A percentile compares a stretch with the other conserved stretches of the same genome.
Evolutionary conservation across 2,113 vertebrate species (phyloP).

Genomic region (Mandrillus leucophaeus): DNA sequence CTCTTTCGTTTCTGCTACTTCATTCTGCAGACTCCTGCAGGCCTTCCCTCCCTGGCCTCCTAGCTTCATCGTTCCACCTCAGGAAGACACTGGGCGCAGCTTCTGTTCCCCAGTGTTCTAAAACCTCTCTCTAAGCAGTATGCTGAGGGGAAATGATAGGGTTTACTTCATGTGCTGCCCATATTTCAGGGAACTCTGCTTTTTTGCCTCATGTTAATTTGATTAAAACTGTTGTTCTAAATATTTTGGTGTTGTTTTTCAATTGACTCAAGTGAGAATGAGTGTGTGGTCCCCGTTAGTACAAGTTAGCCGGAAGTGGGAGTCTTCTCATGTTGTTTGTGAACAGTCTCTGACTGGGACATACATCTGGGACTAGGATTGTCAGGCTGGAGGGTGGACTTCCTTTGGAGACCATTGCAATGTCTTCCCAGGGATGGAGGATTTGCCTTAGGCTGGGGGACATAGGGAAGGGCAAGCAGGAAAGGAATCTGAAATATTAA

Average conservation of each 20-base stretch:
- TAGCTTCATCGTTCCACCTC: accelerated
- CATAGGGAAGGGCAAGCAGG: accelerated
- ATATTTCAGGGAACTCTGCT: not conserved
- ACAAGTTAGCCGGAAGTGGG: not conserved
- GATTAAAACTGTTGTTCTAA: not conserved
- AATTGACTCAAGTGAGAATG: not conserved
- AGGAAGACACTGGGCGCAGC: not conserved
- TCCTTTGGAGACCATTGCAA: accelerated
- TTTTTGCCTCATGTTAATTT: not conserved
- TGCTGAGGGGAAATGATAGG: accelerated
- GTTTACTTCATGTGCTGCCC: not conserved
- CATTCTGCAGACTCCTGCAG: no score
- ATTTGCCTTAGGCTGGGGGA: not conserved
- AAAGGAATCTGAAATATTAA: not conserved
- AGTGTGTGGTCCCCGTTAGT: no score
- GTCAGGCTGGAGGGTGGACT: not conserved
- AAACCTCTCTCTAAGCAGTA: not conserved
- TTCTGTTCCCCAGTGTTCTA: not conserved
- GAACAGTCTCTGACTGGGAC: not conserved
- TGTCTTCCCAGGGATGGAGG: not conserved
- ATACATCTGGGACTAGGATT: accelerated
- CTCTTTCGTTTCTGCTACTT: no score
- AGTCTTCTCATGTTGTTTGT: not conserved
- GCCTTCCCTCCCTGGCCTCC: no score
- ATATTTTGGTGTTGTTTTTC: not conserved